These are phyloP conservation scores for Dasyurus viverrinus DNA, from an alignment of 2,113 vertebrate species.

Conservation along the genomic window DNA sequence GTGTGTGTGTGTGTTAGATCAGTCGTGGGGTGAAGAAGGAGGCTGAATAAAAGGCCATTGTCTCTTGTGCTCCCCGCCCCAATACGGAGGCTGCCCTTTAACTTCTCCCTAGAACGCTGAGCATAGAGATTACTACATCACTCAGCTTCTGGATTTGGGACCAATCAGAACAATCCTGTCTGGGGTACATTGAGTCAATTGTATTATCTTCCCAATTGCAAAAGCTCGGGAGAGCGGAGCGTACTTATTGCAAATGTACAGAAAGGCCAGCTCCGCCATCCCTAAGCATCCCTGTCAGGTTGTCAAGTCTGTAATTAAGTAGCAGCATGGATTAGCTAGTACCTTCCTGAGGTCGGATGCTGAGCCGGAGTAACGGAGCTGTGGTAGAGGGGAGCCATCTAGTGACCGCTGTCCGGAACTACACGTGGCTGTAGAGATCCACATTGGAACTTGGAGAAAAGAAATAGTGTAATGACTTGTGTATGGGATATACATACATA, in stretches of 20 bases:
- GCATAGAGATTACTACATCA: accelerated
- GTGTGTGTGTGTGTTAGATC: too few species aligned
- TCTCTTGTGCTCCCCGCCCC: background rate
- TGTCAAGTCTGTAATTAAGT: conserved; percentile 50
- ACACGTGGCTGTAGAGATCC: background rate
- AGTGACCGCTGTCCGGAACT: conserved; percentile 42
- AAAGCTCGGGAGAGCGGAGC: background rate
- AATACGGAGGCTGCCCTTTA: accelerated
- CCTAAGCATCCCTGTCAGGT: background rate
- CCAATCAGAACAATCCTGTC: conserved; percentile 4
- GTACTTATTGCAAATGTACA: conserved; percentile 47
- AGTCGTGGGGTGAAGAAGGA: too few species aligned
- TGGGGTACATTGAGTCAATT: background rate
- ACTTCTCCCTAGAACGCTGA: accelerated
- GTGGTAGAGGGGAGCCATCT: conserved; percentile 60
- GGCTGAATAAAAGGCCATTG: background rate
- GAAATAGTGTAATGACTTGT: background rate
- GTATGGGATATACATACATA: background rate
- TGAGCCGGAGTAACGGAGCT: accelerated
- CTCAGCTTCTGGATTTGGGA: background rate
- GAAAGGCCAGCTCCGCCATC: conserved; percentile 36
- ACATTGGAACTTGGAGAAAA: background rate
- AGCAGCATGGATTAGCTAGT: conserved; percentile 16
- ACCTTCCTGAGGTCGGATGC: background rate
- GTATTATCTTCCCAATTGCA: background rate